A percentile compares a stretch with the other conserved stretches of the same genome.
Conservation (phyloP, 2,888 invertebrate genomes). For the Hypsopygia costalis region DNA sequence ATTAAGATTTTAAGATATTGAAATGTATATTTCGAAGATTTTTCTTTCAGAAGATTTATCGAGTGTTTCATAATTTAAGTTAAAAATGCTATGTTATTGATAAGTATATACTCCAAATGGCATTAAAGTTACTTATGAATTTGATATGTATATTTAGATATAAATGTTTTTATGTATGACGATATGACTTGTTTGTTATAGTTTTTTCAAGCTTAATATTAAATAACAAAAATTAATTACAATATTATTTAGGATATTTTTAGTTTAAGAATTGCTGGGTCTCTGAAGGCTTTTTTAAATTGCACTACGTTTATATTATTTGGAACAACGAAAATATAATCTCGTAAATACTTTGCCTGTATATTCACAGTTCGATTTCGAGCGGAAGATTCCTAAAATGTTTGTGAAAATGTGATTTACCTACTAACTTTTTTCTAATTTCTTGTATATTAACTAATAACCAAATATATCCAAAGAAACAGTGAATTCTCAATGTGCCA, state of each 20-base stretch:
- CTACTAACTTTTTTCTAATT: not conserved
- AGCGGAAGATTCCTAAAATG: no score
- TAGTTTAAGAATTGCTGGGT: no score
- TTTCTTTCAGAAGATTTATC: conserved; percentile 20
- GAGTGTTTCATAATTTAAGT: conserved; percentile 11
- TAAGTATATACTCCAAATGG: conserved; percentile 47
- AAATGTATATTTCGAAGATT: conserved; percentile 54
- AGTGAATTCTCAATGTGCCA: conserved; percentile 74
- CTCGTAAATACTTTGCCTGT: no score
- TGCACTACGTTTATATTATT: no score
- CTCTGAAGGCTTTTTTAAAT: no score
- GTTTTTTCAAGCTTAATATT: no score
- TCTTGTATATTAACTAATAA: conserved; percentile 1
- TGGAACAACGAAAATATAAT: no score
- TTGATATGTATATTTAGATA: conserved; percentile 62
- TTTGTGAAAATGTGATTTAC: no score
- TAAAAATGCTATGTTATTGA: conserved; percentile 10
- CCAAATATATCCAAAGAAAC: conserved; percentile 43
- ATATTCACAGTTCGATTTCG: no score
- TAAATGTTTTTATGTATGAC: conserved; percentile 6
- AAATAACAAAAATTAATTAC: not conserved
- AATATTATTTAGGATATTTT: no score
- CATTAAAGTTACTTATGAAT: conserved; percentile 56
- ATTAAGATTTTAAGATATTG: conserved; percentile 29
- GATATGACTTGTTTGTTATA: not conserved